Base-by-base conservation (phyloP, 2,113 vertebrate species). In the Ciconia maguari region DNA sequence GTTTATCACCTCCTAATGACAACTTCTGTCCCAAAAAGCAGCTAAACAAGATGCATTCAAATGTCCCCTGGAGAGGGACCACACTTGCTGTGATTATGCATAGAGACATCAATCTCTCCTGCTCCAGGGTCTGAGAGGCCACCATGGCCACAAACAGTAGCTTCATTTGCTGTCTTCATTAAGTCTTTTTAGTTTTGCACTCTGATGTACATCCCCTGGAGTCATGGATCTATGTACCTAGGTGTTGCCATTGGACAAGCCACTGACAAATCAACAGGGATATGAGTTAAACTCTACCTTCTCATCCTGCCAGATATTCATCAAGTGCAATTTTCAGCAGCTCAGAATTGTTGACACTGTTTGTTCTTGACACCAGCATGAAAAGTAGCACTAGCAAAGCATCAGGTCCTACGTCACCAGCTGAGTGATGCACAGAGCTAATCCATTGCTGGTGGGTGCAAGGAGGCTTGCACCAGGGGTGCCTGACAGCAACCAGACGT, bases 401-500 rank as follows among this genome's bases (percentile, higher is more conserved):
- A 46, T 27, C 24, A 42, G 9, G 14, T 72, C 44, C 52, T 61
- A 22, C 14, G 22, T 84, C 15, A 68, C 29, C 34, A 48, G 5
- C 32, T 52, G 26, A 15, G 7, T 42, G 42, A 57, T 24, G 13
- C 32, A 76, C 34, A 80, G 74, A 48, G 16, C 29, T 77, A 15
- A 18, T 11, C 13, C 15, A 17, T n/a, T 62, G 16, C 19, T 49
- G 22, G 5, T 52, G 52, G 7, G 3, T 51, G 9, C 9, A 46
- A 71, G 36, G 1, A 81, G 13, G 14, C 7, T 32, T 58, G 26
- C 38, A 21, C 13, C 16, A 57, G 36, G 20, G 0, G 6, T 42
- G 10, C 22, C 41, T 42, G 34, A 66, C 10, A 71, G 26, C 36
- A 87, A 13, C 13, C 11, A 38, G 0, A 0, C 25, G 6, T 20